Conservation (phyloP, 2,797 vertebrate species). For the Corythornis leucogaster region DNA sequence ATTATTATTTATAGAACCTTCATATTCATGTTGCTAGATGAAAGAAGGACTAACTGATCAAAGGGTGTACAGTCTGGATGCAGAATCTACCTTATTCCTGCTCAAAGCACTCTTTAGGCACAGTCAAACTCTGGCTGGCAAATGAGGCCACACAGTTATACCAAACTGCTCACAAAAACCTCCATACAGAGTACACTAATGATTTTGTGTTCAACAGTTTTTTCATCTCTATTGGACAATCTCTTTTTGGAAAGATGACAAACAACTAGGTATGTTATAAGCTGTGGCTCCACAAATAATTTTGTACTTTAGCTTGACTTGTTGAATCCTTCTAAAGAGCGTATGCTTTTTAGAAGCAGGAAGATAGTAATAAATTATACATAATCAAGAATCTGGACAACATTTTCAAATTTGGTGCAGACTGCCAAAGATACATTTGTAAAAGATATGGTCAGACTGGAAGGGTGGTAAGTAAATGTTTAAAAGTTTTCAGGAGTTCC, state of each 20-base stretch:
- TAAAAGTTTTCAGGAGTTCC: neutral
- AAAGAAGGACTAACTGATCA: neutral
- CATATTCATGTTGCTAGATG: neutral
- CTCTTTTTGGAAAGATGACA: neutral
- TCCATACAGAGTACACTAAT: fast-evolving
- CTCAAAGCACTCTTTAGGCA: neutral
- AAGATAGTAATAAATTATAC: neutral
- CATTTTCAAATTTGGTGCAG: neutral
- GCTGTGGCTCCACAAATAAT: neutral
- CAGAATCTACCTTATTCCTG: neutral
- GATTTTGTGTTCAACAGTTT: neutral
- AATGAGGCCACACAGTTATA: neutral
- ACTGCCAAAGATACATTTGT: neutral
- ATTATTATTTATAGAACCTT: neutral
- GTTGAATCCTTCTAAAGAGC: neutral
- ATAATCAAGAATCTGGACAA: neutral
- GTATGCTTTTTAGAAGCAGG: neutral
- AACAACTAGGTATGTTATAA: neutral
- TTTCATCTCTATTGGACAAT: neutral
- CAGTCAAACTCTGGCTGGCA: neutral
- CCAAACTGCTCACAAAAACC: neutral
- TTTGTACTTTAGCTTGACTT: neutral
- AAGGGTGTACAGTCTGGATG: neutral
- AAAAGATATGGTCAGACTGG: neutral
- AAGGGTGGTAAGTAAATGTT: neutral